Evolutionary conservation across 1,140 invertebrate species (phyloP), one percentile per base, ranked within the genome.

Genomic region (Drosophila nigromelanica): DNA sequence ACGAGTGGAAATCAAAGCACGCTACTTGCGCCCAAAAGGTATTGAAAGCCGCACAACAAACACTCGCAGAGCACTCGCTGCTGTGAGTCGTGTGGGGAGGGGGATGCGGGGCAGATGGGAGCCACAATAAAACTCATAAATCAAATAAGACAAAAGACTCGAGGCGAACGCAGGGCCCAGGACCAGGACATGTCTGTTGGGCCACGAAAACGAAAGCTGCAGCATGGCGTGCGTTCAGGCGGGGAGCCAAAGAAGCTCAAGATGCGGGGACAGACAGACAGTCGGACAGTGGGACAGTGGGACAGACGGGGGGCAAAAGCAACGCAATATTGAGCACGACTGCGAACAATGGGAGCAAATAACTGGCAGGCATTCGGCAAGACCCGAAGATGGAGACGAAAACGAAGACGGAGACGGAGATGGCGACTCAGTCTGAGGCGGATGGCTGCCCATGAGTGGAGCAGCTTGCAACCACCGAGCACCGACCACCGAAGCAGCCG

Each of bases 41-140:
- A 73, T 73, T 73, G 73, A 70, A 61, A 73, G 66, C 43, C 56
- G 56, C 66, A 52, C 64, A 71, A 40, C 56, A 48, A 59, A 45
- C 66, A 64, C 63, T 54, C 54, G 61, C 14, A 66, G 63, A 35
- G 50, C 58, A n/a, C n/a, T n/a, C n/a, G n/a, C n/a, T n/a, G 4
- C 4, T 18, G 12, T 5, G 12, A 52, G 56, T 10, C 50, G 12
- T 3, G 18, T 37, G 10, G 42, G 12, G 37, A 45, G 58, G 35
- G 48, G 8, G 35, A n/a, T 18, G 21, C 37, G n/a, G 27, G n/a
- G 48, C n/a, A 33, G 37, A 15, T 21, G 37, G 43, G 64, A 70
- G 71, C 73, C 75, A 89, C 83, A 89, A 89, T 89, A 89, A 89
- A 89, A 89, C 83, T 83, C 83, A 89, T 89, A 89, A 89, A 89